Percentiles rank a stretch among this genome's conserved stretches.
Conservation (phyloP, 2,888 invertebrate species). For the Cryptus viduatorius region DNA sequence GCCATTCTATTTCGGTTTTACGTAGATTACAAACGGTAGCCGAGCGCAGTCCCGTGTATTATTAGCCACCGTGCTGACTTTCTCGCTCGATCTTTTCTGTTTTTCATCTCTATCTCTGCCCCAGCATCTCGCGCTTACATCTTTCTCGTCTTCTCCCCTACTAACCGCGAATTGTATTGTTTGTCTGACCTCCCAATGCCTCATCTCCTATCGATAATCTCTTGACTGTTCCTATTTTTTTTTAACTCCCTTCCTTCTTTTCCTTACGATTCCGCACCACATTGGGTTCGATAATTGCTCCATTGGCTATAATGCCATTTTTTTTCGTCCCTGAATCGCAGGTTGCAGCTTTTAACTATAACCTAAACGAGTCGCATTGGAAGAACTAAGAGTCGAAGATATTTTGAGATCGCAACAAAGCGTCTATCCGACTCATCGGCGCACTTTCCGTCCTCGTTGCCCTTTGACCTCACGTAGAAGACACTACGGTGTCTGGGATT, state of each 20-base stretch:
- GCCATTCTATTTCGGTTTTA: slow-evolving; percentile 79
- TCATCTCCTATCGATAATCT: not conserved
- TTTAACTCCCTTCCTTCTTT: not conserved
- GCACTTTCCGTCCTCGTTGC: not conserved
- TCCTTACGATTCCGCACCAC: not conserved
- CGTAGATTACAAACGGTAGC: slow-evolving; percentile 79
- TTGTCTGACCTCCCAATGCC: slow-evolving; percentile 4
- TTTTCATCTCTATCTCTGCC: slow-evolving; percentile 21
- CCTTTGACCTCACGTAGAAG: not conserved
- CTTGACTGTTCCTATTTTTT: not conserved
- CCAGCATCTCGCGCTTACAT: not conserved
- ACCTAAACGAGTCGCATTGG: too few relatives aligned
- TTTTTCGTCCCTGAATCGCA: too few relatives aligned
- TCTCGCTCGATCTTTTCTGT: slow-evolving; percentile 13
- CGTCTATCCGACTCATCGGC: too few relatives aligned
- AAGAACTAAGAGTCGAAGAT: too few relatives aligned
- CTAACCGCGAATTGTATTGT: slow-evolving; percentile 27
- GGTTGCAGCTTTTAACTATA: too few relatives aligned
- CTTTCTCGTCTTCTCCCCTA: slow-evolving; percentile 13
- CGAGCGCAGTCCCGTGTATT: slow-evolving; percentile 64
- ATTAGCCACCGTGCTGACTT: slow-evolving; percentile 57
- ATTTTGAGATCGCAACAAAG: too few relatives aligned
- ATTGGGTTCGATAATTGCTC: not conserved
- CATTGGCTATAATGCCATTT: too few relatives aligned
- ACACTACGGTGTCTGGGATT: not conserved